Conservation (phyloP, 2,113 vertebrate genomes). For the Scopus umbretta region DNA sequence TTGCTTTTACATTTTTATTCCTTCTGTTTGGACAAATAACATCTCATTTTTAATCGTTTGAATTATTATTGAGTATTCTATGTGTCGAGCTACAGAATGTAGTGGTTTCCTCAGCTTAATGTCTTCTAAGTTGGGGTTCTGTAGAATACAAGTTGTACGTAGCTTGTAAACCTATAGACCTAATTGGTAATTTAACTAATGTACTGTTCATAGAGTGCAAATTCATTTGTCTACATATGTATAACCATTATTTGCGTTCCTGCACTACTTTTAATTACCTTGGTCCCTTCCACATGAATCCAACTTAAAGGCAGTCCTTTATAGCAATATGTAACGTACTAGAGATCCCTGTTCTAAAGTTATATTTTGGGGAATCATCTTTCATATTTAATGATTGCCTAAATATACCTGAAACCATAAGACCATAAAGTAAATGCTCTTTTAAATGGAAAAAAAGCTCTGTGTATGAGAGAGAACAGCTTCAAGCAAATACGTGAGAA, state of each 20-base stretch:
- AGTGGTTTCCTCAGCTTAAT: neutral
- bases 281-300: neutral
- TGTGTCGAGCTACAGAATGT: neutral
- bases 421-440: neutral
- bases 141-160: neutral
- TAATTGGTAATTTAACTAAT: neutral
- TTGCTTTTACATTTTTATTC: neutral
- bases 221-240: neutral
- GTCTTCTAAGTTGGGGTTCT: neutral
- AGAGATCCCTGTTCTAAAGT: neutral
- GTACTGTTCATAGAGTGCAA: neutral
- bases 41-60: neutral
- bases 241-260: neutral
- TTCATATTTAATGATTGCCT: neutral
- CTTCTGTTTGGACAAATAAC: neutral
- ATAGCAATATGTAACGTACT: neutral
- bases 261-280: neutral
- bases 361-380: neutral
- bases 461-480: neutral
- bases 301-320: neutral
- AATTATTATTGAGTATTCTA: neutral
- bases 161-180: neutral
- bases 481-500: neutral
- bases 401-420: neutral
- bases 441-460: neutral